Evolutionary conservation across 2,888 invertebrate genomes (phyloP).

Genomic region (Rhimphoctona megacephalus): DNA sequence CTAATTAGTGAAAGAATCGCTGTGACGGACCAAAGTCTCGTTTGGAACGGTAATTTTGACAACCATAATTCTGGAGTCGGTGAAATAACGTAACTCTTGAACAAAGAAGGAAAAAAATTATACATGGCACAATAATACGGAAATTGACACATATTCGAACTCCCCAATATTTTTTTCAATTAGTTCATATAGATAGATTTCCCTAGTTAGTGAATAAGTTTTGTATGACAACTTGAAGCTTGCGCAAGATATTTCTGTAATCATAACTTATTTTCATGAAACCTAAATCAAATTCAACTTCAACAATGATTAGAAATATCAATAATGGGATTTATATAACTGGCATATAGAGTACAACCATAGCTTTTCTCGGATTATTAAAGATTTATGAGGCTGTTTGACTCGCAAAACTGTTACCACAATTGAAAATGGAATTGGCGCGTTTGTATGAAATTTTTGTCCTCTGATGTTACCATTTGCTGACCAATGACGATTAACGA

Average conservation of each 20-base stretch:
- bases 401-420: neutral
- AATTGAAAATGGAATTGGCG: conserved; percentile 15
- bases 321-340: neutral
- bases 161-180: neutral
- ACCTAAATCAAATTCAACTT: neutral
- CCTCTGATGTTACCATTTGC: conserved; percentile 1
- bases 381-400: conserved; percentile 1
- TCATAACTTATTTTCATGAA: neutral
- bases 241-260: neutral
- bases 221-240: neutral
- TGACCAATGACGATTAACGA: conserved; percentile 43
- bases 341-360: neutral
- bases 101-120: neutral
- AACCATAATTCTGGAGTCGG: neutral
- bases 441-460: conserved; percentile 7
- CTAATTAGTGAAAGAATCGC: neutral
- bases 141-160: neutral
- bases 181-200: neutral
- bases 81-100: neutral
- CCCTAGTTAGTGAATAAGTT: neutral
- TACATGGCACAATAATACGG: neutral
- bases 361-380: conserved; percentile 13
- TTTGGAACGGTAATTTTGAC: neutral
- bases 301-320: neutral
- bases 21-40: neutral